Base-by-base conservation (phyloP, 2,888 invertebrate species). In the Strigamia transsilvanica region DNA sequence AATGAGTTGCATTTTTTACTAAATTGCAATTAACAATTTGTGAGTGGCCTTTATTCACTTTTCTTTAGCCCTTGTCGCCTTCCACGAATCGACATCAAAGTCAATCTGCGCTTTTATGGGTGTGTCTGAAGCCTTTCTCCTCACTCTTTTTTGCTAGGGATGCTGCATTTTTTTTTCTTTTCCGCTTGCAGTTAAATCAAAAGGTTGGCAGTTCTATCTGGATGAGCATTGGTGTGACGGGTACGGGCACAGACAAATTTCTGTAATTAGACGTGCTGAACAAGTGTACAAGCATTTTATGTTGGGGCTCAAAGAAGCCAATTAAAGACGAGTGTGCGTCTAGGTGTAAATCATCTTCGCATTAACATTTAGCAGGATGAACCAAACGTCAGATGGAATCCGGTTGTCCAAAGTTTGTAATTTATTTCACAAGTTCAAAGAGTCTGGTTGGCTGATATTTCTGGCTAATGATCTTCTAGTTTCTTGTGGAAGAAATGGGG, bases 1-100 rank as follows among this genome's bases (percentile, higher is more conserved):
- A 56, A 56, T 56, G 56, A 56, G 56, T 56, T 56, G 56, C 56
- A 56, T 56, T 56, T 56, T 56, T 56, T 56, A 18, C 18, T 18
- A 56, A 56, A 56, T 56, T 56, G 56, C 56, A 56, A 56, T 56
- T 56, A 56, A 56, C 56, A 56, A 56, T 56, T 56, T 56, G 56
- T 5, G 56, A 56, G 18, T 56, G 56, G 56, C 56, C 56, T 56
- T 56, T 56, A 56, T 56, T 56, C 56, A 56, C 56, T 56, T 56
- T 56, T 56, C 56, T 56, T 56, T n/a, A 56, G 56, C 56, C 56
- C 56, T 56, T 56, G 56, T 56, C 56, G 56, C 56, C 56, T 56
- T 56, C 56, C 56, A 56, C 56, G 56, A 56, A 56, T 56, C 56
- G 56, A 56, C 56, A 56, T 56, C 56, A 56, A 56, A 56, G 56